phyloP scores from a whole-genome alignment of 2,888 invertebrate species.

The Hartigia nigra region DNA sequence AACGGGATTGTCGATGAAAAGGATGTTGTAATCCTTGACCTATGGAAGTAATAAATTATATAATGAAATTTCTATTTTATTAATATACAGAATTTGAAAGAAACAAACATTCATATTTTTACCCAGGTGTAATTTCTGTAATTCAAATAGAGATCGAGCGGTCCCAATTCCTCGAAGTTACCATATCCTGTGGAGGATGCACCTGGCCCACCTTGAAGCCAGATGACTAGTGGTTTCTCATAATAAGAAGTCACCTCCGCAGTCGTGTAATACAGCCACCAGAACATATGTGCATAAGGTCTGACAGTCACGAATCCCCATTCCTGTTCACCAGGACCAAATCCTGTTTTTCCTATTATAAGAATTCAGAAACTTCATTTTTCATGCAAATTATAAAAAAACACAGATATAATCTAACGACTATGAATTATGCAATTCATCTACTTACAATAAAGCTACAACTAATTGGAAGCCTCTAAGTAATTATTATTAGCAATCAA shows the following conservation, averaged over 20 bases:
- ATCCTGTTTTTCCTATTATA: constrained; percentile 51
- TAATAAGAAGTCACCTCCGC: constrained; percentile 70
- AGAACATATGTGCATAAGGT: constrained; percentile 84
- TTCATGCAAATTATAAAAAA: not conserved
- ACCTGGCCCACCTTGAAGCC: constrained; percentile 91
- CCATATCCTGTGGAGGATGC: constrained; percentile 84
- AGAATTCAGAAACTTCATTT: not conserved
- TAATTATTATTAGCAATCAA: not conserved
- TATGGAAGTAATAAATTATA: constrained; percentile 56
- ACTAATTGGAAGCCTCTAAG: not conserved
- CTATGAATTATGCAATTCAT: not conserved
- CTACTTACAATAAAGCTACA: not conserved
- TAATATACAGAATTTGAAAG: not conserved
- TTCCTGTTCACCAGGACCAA: constrained; percentile 76
- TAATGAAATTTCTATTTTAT: not conserved
- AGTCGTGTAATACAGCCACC: constrained; percentile 86
- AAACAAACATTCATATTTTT: constrained; percentile 37
- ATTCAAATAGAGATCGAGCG: constrained; percentile 75
- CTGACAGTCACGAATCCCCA: constrained; percentile 82
- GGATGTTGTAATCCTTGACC: constrained; percentile 82
- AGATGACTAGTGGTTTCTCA: constrained; percentile 82
- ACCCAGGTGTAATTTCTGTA: constrained; percentile 84
- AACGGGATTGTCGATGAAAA: constrained; percentile 92
- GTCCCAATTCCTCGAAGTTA: constrained; percentile 89
- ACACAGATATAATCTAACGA: not conserved